These are phyloP conservation scores for Lordiphosa collinella DNA, from an alignment of 1,140 invertebrate species.

Conservation along the genomic window DNA sequence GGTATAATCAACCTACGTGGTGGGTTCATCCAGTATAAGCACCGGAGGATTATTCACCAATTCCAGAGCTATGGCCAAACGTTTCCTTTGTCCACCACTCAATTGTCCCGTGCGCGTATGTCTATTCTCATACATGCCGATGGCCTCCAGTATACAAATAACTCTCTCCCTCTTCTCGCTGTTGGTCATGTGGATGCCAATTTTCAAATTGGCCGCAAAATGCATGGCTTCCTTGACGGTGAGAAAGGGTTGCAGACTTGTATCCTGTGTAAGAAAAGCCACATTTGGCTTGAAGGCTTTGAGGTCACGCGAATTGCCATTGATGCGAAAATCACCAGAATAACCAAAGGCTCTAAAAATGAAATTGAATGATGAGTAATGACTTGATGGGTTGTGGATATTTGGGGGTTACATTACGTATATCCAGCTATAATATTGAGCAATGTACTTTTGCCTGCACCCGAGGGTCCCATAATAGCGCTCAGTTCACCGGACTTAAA, in stretches of 20 bases:
- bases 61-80: conserved; percentile 92
- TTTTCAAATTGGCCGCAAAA: conserved; percentile 92
- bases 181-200: conserved; percentile 83
- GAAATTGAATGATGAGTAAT: not conserved
- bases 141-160: conserved; percentile 86
- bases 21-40: conserved; percentile 96
- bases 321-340: conserved; percentile 83
- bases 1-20: conserved; percentile 84
- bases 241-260: conserved; percentile 89
- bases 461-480: conserved; percentile 90
- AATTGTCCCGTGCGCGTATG: conserved; percentile 85
- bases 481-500: conserved; percentile 83
- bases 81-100: conserved; percentile 93
- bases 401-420: conserved; percentile 80
- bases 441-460: conserved; percentile 91
- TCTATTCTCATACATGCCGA: conserved; percentile 84
- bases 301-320: conserved; percentile 86
- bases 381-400: not conserved
- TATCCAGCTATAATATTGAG: conserved; percentile 89
- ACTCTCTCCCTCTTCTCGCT: conserved; percentile 86
- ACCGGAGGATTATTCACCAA: conserved; percentile 93
- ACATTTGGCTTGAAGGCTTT: conserved; percentile 90
- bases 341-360: conserved; percentile 44
- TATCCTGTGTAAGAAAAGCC: conserved; percentile 95
- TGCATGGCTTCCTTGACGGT: conserved; percentile 92